Base-by-base conservation (phyloP, 2,113 vertebrate genomes). In the Colistium nudipinnis region DNA sequence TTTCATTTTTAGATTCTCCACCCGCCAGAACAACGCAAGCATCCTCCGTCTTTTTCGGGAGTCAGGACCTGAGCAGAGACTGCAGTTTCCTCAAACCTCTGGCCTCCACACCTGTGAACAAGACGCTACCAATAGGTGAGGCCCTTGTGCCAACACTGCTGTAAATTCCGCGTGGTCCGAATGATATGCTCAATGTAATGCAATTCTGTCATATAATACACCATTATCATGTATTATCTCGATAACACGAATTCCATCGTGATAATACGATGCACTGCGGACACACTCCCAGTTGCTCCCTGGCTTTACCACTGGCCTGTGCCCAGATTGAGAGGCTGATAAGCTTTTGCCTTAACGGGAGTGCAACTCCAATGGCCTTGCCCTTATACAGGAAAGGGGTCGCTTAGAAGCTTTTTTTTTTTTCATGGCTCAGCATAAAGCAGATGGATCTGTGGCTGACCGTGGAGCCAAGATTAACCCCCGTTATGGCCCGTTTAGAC, bases 121-220 rank as follows among this genome's bases (percentile, higher is more conserved):
- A 98, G 92, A 90, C 94, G 4, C 94, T 94, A 80, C 88, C 94
- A 60, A 88, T 97, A 94, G 96, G 97, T 98, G 88, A 77, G 55
- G 28, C 22, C 11, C 6, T 30, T 67, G 57, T 43, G n/a, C 51
- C 38, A 17, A 3, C 28, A 7, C 13, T 20, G 1, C 4, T 20
- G 5, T 30, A 30, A 6, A 17, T 54, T 43, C 24, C 19, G 4
- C 2, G 24, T 7, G 27, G 7, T 16, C 31, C 30, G 11, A 11
- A 47, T 33, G 2, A 3, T 3, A 22, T 13, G 10, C 11, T 28
- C 35, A 6, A 2, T 38, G 44, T 19, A 19, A 31, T 43, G 38
- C 12, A 25, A 22, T 35, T 31, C 19, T 55, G 28, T 11, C 22
- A 35, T 8, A 4, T 7, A 13, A 4, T 22, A 5, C 11, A 35